These are phyloP conservation scores for Momotus momota DNA, from an alignment of 2,797 vertebrate species.

Conservation along the genomic window DNA sequence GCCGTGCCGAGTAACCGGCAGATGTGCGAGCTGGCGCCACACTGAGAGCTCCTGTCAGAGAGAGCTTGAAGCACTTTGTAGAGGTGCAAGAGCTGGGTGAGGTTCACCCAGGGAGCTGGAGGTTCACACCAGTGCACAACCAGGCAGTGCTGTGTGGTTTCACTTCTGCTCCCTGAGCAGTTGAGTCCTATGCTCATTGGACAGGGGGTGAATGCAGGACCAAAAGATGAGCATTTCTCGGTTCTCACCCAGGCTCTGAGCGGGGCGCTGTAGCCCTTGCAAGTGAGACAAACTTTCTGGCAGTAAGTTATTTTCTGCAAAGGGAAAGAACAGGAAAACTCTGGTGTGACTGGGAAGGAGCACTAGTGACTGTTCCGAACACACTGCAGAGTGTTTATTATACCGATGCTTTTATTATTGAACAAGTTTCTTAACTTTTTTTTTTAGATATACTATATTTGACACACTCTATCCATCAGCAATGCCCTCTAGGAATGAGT, in stretches of 20 bases:
- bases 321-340: not conserved
- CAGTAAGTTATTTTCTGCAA: not conserved
- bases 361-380: not conserved
- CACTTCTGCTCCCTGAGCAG: not conserved
- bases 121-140: not conserved
- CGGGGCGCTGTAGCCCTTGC: not conserved
- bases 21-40: not conserved
- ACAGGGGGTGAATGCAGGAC: not conserved
- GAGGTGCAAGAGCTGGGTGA: not conserved
- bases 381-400: not conserved
- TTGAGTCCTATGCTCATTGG: not conserved
- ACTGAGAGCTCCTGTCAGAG: not conserved
- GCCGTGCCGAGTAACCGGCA: not conserved
- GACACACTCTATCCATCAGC: slow-evolving; percentile 47
- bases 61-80: not conserved
- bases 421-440: slow-evolving; percentile 24
- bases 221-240: not conserved
- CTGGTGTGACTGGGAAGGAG: not conserved
- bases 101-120: not conserved
- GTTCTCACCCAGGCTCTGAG: not conserved
- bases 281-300: not conserved
- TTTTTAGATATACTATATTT: not conserved
- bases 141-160: not conserved
- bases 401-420: slow-evolving; percentile 12
- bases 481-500: slow-evolving; percentile 59